phyloP scores from a whole-genome alignment of 2,113 vertebrate genomes.

The Calidris pygmaea region DNA sequence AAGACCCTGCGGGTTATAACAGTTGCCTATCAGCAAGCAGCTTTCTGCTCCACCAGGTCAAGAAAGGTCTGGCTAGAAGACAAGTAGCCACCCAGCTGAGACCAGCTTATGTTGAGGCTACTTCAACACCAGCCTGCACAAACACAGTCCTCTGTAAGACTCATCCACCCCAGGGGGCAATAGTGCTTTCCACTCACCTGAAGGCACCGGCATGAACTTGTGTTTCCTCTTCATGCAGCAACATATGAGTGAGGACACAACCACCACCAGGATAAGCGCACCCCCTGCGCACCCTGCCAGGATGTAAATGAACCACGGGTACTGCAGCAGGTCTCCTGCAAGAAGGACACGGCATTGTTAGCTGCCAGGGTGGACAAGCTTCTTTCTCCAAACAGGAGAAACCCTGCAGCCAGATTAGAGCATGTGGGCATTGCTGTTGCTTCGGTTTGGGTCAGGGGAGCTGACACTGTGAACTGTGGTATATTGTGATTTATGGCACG shows the following conservation, averaged over 20 bases:
- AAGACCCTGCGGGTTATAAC: fast-evolving
- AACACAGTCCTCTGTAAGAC: not conserved
- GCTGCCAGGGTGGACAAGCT: not conserved
- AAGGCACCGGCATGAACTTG: constrained; percentile 60
- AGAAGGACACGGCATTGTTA: not conserved
- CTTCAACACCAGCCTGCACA: not conserved
- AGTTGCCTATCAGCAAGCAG: not conserved
- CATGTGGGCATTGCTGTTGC: not conserved
- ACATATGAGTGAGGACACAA: constrained; percentile 42
- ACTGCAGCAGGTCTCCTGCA: constrained; percentile 51
- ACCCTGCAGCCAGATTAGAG: not conserved
- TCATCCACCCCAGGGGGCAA: fast-evolving
- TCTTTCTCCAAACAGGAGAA: not conserved
- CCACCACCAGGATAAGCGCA: not conserved
- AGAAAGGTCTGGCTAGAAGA: not conserved
- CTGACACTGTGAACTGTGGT: not conserved
- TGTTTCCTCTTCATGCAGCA: constrained; percentile 64
- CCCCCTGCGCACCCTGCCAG: constrained; percentile 34
- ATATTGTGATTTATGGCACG: not conserved
- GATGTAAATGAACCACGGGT: constrained; percentile 58
- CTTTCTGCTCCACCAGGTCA: not conserved
- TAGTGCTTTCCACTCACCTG: constrained; percentile 33
- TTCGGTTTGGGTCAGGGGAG: not conserved
- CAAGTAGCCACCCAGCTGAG: not conserved
- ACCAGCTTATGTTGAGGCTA: not conserved